Evolutionary conservation across 2,797 vertebrate species (phyloP).

Genomic region (Sarcophilus harrisii): DNA sequence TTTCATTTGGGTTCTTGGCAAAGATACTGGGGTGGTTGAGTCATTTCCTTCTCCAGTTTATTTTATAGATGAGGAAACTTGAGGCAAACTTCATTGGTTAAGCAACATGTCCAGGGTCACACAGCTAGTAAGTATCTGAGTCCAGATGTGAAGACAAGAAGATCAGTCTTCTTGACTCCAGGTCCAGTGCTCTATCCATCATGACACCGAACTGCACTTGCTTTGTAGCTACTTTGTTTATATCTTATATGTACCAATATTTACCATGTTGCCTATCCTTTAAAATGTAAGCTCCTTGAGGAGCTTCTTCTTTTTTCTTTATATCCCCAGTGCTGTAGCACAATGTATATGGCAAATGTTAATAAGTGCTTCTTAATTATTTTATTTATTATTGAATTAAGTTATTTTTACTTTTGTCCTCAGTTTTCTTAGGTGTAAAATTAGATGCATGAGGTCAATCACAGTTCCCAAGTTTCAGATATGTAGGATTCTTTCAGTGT

Average conservation of each 20-base stretch:
- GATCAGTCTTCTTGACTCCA: neutral
- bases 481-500: constrained; percentile 12
- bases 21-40: neutral
- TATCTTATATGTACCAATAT: neutral
- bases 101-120: neutral
- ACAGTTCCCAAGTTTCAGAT: constrained; percentile 19
- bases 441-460: constrained; percentile 41
- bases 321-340: neutral
- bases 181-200: neutral
- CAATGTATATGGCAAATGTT: neutral
- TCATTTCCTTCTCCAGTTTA: neutral
- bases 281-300: neutral
- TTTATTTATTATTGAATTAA: neutral
- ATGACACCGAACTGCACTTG: neutral
- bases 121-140: neutral
- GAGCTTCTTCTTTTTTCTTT: neutral
- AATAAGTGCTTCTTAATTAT: neutral
- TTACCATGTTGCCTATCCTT: neutral
- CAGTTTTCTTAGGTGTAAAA: neutral
- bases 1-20: neutral
- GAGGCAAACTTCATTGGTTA: neutral
- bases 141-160: neutral
- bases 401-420: neutral
- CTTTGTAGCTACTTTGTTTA: neutral
- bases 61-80: neutral